Percentiles rank a stretch among this genome's conserved stretches.
phyloP scores from a whole-genome alignment of 92 coral and sea anemone species.

The Heliopora coerulea region DNA sequence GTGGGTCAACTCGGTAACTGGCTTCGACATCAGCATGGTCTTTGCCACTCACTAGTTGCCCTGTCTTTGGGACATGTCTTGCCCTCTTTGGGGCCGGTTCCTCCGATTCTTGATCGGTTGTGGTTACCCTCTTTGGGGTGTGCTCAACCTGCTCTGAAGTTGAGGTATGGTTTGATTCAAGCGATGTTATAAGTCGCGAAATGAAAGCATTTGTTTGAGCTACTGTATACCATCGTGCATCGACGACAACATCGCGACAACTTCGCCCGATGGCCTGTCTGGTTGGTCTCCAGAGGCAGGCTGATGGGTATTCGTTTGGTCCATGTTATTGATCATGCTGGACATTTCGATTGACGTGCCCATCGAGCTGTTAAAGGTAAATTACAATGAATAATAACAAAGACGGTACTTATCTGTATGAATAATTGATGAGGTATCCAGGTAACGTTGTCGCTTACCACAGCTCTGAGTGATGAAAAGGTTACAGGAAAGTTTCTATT shows the following conservation, averaged over 20 bases:
- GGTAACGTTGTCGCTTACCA: too few species aligned
- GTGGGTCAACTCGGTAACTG: too few species aligned
- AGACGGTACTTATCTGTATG: not conserved
- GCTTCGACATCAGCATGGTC: not conserved
- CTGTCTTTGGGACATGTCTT: not conserved
- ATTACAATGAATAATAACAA: not conserved
- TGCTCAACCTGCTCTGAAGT: not conserved
- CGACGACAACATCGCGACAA: not conserved
- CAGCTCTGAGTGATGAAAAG: not conserved
- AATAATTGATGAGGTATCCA: too few species aligned
- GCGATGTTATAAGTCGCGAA: not conserved
- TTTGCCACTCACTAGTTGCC: not conserved
- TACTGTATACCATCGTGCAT: not conserved
- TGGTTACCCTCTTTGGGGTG: slow-evolving; percentile 8
- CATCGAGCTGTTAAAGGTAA: not conserved
- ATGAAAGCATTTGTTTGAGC: not conserved
- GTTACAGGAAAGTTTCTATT: too few species aligned
- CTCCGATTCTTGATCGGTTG: too few species aligned
- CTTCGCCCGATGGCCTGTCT: too few species aligned
- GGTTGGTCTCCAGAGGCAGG: not conserved
- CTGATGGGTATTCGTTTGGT: too few species aligned
- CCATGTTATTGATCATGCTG: not conserved
- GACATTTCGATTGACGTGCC: too few species aligned
- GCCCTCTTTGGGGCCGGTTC: not conserved
- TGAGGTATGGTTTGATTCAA: not conserved